These are phyloP conservation scores for Ginglymostoma cirratum DNA, from an alignment of 2,113 vertebrate species.

Conservation along the genomic window DNA sequence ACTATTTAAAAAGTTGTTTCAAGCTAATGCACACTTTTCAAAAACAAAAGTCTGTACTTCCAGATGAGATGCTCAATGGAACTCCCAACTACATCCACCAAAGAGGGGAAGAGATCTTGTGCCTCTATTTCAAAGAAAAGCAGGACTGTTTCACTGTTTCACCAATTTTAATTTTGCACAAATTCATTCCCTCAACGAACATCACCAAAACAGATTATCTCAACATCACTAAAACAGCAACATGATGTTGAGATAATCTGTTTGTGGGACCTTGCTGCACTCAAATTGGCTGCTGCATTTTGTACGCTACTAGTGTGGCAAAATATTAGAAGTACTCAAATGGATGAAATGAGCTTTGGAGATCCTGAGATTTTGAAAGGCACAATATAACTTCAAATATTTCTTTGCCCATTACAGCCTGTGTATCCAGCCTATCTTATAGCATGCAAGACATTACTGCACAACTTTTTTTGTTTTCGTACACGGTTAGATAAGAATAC, in stretches of 20 bases:
- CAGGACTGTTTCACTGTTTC: neutral
- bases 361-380: neutral
- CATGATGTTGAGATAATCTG: neutral
- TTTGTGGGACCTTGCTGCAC: neutral
- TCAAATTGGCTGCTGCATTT: neutral
- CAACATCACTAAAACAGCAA: neutral
- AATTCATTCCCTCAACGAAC: neutral
- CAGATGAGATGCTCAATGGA: neutral
- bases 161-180: neutral
- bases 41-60: neutral
- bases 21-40: neutral
- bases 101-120: neutral
- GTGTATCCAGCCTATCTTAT: neutral
- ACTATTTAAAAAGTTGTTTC: neutral
- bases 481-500: neutral
- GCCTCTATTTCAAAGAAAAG: neutral
- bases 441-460: neutral
- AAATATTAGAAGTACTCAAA: neutral
- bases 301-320: neutral
- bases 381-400: neutral
- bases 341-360: neutral
- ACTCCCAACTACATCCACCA: neutral
- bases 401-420: neutral
- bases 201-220: no score
- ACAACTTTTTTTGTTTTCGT: neutral